These are phyloP conservation scores for Akabosia matsudoensis DNA, from an alignment of 1,140 invertebrate species.

Conservation along the genomic window DNA sequence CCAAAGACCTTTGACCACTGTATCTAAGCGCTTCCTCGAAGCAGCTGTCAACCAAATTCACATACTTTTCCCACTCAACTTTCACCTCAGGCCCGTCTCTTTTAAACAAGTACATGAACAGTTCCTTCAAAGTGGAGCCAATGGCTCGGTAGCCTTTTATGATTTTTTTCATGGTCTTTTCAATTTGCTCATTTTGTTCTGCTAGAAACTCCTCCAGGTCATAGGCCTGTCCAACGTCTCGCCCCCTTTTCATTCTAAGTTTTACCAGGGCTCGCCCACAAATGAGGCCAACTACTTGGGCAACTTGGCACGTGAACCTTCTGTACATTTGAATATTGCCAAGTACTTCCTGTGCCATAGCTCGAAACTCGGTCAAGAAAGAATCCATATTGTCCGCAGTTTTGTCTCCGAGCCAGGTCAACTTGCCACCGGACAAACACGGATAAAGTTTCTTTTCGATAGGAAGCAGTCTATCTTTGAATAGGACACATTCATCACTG, in stretches of 20 bases:
- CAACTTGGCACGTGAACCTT: too few relatives aligned
- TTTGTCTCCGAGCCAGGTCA: neutral
- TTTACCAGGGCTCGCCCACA: too few relatives aligned
- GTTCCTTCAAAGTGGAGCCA: conserved; percentile 26
- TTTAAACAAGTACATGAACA: conserved; percentile 53
- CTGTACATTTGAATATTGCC: too few relatives aligned
- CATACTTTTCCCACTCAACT: conserved; percentile 69
- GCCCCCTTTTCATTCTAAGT: too few relatives aligned
- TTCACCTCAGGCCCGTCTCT: conserved; percentile 52
- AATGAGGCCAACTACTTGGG: too few relatives aligned
- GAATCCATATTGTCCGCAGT: neutral
- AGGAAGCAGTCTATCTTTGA: conserved; percentile 57
- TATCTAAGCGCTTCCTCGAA: conserved; percentile 72
- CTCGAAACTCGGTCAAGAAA: neutral
- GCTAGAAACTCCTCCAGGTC: conserved; percentile 54
- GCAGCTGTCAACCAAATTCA: conserved; percentile 70
- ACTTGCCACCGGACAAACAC: neutral
- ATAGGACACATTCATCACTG: conserved; percentile 58
- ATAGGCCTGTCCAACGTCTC: too few relatives aligned
- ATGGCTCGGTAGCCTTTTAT: conserved; percentile 38
- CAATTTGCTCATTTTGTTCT: conserved; percentile 48
- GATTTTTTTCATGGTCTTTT: conserved; percentile 29
- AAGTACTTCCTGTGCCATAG: neutral
- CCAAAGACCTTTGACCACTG: conserved; percentile 70
- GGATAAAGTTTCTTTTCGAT: conserved; percentile 62